A percentile compares a stretch with the other conserved stretches of the same genome.
phyloP scores from a whole-genome alignment of 92 coral and sea anemone genomes.

The Blastomussa wellsi region DNA sequence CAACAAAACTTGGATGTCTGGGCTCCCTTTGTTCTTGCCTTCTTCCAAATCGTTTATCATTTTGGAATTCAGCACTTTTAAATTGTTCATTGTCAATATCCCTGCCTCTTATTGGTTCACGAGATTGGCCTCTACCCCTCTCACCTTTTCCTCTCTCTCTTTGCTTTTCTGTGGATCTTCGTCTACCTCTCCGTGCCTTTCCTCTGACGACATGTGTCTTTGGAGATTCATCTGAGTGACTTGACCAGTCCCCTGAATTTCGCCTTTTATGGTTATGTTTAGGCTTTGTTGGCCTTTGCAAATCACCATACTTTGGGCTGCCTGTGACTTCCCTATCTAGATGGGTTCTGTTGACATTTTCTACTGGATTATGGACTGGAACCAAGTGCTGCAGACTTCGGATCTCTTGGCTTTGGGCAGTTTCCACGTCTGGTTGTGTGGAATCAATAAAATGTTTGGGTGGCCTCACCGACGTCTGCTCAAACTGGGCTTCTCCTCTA shows the following conservation, averaged over 20 bases:
- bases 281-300: conserved; percentile 1
- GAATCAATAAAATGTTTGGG: not conserved
- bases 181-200: conserved; percentile 45
- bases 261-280: conserved; percentile 38
- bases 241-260: conserved; percentile 36
- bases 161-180: conserved; percentile 34
- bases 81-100: conserved; percentile 19
- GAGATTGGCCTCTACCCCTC: conserved; percentile 45
- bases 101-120: conserved; percentile 27
- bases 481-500: not conserved
- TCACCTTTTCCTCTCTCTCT: conserved; percentile 35
- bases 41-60: conserved; percentile 16
- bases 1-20: not conserved
- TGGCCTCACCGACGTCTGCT: not conserved
- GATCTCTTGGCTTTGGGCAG: not conserved
- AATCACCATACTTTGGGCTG: conserved; percentile 31
- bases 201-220: conserved; percentile 27
- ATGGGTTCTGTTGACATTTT: not conserved
- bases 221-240: conserved; percentile 14
- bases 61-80: conserved; percentile 19
- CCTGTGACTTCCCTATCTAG: conserved; percentile 37
- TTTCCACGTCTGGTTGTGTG: not conserved
- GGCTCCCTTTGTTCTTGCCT: conserved; percentile 14
- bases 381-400: conserved; percentile 34
- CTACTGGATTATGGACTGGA: conserved; percentile 7